Conservation (phyloP, 2,888 invertebrate species). For the Thereva unica region DNA sequence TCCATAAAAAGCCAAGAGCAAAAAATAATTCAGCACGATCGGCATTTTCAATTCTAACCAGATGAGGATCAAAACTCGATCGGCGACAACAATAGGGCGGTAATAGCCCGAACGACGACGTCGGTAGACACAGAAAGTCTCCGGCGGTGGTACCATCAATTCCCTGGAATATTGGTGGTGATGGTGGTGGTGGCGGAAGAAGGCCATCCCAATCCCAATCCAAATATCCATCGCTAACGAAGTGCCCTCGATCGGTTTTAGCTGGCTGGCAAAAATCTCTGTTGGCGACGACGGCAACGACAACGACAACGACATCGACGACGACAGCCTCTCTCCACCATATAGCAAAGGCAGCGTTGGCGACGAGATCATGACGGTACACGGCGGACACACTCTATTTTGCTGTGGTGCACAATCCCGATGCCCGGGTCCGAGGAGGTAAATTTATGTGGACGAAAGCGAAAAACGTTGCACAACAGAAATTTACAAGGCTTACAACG, state of each 20-base stretch:
- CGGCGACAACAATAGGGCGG: conserved; percentile 33
- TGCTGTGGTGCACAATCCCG: not conserved
- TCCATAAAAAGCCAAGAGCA: not conserved
- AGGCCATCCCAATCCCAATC: not conserved
- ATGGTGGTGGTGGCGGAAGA: conserved; percentile 13
- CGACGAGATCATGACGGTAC: conserved; percentile 29
- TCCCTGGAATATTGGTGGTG: conserved; percentile 28
- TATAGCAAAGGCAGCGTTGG: conserved; percentile 6
- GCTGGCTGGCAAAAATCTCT: conserved; percentile 4
- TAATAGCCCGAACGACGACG: conserved; percentile 14
- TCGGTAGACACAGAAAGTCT: conserved; percentile 11
- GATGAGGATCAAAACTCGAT: conserved; percentile 25
- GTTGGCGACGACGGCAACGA: conserved; percentile 14
- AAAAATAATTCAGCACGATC: not conserved
- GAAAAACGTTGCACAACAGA: conserved; percentile 38
- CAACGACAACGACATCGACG: not conserved
- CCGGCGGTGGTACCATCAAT: conserved; percentile 32
- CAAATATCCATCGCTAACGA: too few relatives aligned
- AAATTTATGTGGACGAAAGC: conserved; percentile 35
- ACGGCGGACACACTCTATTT: conserved; percentile 22
- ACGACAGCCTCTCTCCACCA: not conserved
- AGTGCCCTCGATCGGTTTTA: conserved; percentile 1
- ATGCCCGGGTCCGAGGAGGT: not conserved
- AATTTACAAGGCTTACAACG: conserved; percentile 35
- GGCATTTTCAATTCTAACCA: conserved; percentile 3